Base-by-base conservation (phyloP, 53 echinoderm and acorn worm species). In the Echinarachnius parma region DNA sequence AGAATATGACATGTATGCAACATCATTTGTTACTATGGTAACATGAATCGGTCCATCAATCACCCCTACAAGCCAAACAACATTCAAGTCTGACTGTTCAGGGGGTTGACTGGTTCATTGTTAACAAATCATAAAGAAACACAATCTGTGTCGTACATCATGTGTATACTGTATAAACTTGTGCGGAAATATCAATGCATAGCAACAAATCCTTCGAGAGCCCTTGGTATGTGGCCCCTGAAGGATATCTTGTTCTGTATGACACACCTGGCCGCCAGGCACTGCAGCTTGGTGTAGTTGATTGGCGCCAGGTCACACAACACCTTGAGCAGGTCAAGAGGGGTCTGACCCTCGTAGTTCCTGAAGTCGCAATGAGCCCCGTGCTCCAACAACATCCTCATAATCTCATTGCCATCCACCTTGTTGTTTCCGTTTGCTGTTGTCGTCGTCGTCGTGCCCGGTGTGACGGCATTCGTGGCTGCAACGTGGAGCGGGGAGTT, bases 281-380 rank as follows among this genome's bases (percentile, higher is more conserved):
- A 98, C 60, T 86, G 81, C 22, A 98, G 77, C 5, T 82, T 88
- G 57, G 92, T 85, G 67, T 88, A 98, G 71, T 91, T 91, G 27
- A 91, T 86, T 45, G 79, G 82, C 15, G 86, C 83, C 14, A 91
- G 69, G 48, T 91, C 91, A 48, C 91, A 91, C 21, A 66, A 20
- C 21, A 71, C 79, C 28, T 82, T 76, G 20, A 85, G 77, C 3
- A 90, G 74, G 63, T 98, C 92, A 39, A 91, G 57, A 8, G 85
- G 79, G 0, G 92, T 80, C 48, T 87, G 68, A 28, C 83, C 88
- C 9, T 76, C 74, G 14, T 48, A 32, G 66, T 98, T 98, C 13
- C 88, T 68, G 36, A 68, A 59, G 50, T 98, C 98, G 28, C 92
- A 76, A 49, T 98, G 98, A 13, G 92, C 88, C 21, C 92, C 92